phyloP scores from a whole-genome alignment of 1,140 invertebrate genomes.

The Neuroterus valhalla region DNA sequence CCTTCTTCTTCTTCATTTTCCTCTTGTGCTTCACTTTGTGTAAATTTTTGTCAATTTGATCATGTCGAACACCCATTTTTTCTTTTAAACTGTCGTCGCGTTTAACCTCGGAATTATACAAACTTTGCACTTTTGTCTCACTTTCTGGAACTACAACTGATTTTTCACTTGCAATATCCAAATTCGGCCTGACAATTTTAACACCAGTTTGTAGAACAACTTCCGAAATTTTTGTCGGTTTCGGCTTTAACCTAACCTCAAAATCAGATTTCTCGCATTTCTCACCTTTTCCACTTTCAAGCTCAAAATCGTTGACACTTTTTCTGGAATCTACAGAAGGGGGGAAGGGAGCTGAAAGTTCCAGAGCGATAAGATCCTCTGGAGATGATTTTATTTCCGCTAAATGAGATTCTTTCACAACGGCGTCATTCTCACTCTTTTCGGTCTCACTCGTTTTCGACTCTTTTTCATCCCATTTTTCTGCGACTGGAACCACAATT shows the following conservation, averaged over 20 bases:
- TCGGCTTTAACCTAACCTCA: not conserved
- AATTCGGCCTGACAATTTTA: not conserved
- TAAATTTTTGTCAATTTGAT: slow-evolving; percentile 1
- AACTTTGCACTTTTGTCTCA: not conserved
- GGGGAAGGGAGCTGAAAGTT: too few relatives aligned
- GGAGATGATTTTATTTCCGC: too few relatives aligned
- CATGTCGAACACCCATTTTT: slow-evolving; percentile 5
- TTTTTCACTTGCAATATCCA: not conserved
- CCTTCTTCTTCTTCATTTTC: slow-evolving; percentile 45
- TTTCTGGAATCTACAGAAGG: not conserved
- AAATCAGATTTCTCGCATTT: not conserved
- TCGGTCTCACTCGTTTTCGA: not conserved
- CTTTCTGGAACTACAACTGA: not conserved
- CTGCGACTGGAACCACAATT: not conserved
- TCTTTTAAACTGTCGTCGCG: not conserved
- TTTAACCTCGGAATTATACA: too few relatives aligned
- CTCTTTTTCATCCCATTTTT: not conserved
- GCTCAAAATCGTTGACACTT: not conserved
- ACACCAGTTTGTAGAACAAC: slow-evolving; percentile 4
- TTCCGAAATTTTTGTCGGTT: not conserved
- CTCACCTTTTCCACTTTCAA: not conserved
- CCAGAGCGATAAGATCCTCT: too few relatives aligned
- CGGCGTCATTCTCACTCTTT: not conserved
- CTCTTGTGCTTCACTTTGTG: slow-evolving; percentile 49
- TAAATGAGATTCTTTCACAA: not conserved